A percentile compares a stretch with the other conserved stretches of the same genome.
phyloP scores from a whole-genome alignment of 2,797 vertebrate species.

The Acomys russatus region DNA sequence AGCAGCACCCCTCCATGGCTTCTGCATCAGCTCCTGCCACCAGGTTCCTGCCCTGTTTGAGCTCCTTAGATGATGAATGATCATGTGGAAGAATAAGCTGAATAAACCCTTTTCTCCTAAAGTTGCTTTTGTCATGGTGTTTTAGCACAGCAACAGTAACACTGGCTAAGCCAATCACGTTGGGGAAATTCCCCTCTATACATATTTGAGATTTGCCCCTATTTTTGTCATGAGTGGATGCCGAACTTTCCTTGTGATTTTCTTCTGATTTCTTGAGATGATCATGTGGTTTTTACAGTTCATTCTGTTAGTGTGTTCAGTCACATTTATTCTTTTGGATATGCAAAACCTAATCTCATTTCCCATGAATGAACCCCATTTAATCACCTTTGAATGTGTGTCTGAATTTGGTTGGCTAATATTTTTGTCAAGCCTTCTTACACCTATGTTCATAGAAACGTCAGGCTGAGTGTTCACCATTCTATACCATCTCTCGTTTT shows the following conservation, averaged over 20 bases:
- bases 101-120: too few relatives aligned
- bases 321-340: not conserved
- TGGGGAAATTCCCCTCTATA: not conserved
- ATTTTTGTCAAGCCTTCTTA: not conserved
- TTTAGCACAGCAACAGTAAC: not conserved
- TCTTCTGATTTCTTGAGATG: not conserved
- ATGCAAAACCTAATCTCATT: not conserved
- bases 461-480: not conserved
- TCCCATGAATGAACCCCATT: too few relatives aligned
- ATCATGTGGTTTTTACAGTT: not conserved
- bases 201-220: not conserved
- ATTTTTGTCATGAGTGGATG: not conserved
- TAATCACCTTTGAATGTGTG: not conserved
- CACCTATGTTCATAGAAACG: too few relatives aligned
- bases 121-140: not conserved
- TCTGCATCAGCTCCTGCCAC: not conserved
- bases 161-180: not conserved
- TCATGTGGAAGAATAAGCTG: not conserved
- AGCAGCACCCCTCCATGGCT: too few relatives aligned
- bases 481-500: not conserved
- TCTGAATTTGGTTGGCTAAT: not conserved
- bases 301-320: not conserved
- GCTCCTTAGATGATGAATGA: not conserved
- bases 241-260: not conserved
- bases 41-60: not conserved